Percentiles rank a stretch among this genome's conserved stretches.
Conservation (phyloP, 1,140 invertebrate genomes). For the Drosophila sproati region DNA sequence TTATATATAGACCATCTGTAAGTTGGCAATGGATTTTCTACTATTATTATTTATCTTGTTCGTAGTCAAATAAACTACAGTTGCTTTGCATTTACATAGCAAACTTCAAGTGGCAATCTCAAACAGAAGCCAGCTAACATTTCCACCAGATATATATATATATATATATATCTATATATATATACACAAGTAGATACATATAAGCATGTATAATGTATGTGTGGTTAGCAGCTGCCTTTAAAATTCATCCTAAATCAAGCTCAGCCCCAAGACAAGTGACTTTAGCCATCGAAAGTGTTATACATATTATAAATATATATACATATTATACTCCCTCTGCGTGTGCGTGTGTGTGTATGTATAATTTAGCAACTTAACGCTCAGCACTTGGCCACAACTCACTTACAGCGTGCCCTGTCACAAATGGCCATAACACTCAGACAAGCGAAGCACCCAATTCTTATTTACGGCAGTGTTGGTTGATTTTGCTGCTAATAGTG, state of each 20-base stretch:
- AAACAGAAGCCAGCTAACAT: conserved; percentile 1
- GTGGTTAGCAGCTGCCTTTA: conserved; percentile 13
- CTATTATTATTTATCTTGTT: background rate
- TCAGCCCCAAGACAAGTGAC: conserved; percentile 8
- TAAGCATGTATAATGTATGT: background rate
- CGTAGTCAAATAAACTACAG: background rate
- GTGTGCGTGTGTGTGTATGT: conserved; percentile 44
- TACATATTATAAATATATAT: conserved; percentile 24
- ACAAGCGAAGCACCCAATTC: conserved; percentile 20
- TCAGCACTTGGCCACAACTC: conserved; percentile 75
- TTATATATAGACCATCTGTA: background rate
- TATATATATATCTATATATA: too few relatives aligned
- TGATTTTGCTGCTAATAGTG: background rate
- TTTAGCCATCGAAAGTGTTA: conserved; percentile 24
- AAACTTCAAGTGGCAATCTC: conserved; percentile 6
- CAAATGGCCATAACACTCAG: conserved; percentile 69
- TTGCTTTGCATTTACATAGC: background rate
- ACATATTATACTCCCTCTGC: conserved; percentile 14
- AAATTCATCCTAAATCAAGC: conserved; percentile 22
- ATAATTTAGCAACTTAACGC: conserved; percentile 70
- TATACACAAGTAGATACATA: too few relatives aligned
- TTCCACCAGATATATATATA: background rate
- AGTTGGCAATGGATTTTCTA: background rate
- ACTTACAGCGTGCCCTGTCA: conserved; percentile 69
- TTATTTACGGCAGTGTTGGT: conserved; percentile 58